phyloP scores from a whole-genome alignment of 1,140 invertebrate species.

The Heterodera schachtii region DNA sequence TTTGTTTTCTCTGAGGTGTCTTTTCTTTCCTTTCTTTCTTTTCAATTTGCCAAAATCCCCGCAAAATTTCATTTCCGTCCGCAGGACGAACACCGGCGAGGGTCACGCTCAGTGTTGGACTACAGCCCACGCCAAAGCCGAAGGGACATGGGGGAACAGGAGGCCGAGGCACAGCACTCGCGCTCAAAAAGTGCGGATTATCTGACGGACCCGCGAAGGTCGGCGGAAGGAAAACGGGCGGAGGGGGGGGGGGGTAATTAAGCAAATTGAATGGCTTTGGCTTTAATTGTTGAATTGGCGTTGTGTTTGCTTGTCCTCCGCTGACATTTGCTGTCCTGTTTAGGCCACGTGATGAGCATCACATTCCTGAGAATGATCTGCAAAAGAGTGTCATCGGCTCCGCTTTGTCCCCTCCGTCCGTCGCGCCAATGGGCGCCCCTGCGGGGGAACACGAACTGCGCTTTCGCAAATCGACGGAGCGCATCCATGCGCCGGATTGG shows the following conservation, averaged over 20 bases:
- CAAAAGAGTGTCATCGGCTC: slow-evolving; percentile 48
- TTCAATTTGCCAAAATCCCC: slow-evolving; percentile 32
- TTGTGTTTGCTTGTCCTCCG: neutral
- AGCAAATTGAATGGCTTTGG: too few relatives aligned
- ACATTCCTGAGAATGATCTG: slow-evolving; percentile 59
- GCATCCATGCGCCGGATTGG: slow-evolving; percentile 60
- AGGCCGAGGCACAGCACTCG: slow-evolving; percentile 42
- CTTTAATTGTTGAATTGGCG: neutral
- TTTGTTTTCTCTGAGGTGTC: neutral
- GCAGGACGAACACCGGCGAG: slow-evolving; percentile 47
- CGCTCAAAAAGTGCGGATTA: slow-evolving; percentile 63
- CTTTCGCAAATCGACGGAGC: slow-evolving; percentile 61
- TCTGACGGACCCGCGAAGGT: slow-evolving; percentile 55
- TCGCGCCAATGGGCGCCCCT: neutral
- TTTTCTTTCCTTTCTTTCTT: slow-evolving; percentile 26
- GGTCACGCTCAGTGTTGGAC: slow-evolving; percentile 61
- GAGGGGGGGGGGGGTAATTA: too few relatives aligned
- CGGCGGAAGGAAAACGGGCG: neutral
- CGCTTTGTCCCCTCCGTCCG: slow-evolving; percentile 27
- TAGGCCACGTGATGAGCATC: slow-evolving; percentile 57
- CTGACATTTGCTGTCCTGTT: slow-evolving; percentile 6
- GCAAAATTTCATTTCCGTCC: neutral
- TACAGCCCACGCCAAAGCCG: slow-evolving; percentile 51
- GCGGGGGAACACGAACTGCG: slow-evolving; percentile 56
- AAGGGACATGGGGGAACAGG: slow-evolving; percentile 38